phyloP scores from a whole-genome alignment of 2,888 invertebrate species.

The Diaprepes abbreviatus region DNA sequence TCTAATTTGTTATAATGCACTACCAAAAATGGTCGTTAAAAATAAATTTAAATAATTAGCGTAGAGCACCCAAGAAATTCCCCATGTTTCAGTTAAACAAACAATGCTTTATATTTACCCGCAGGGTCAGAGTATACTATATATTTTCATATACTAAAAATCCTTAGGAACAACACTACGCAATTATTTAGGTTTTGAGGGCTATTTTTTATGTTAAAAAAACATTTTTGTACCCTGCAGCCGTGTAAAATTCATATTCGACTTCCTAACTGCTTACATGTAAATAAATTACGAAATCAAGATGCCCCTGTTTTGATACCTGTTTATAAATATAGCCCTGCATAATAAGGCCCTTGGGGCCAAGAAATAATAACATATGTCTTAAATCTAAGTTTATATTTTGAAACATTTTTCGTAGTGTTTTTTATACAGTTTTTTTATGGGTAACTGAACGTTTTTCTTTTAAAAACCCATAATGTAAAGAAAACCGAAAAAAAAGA shows the following conservation, averaged over 20 bases:
- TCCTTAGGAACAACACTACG: conserved; percentile 2
- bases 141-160: conserved; percentile 1
- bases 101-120: conserved; percentile 11
- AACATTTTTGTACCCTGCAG: conserved; percentile 19
- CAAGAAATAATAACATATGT: background rate
- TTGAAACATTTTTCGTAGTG: no score
- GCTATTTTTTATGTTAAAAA: background rate
- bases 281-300: conserved; percentile 12
- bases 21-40: background rate
- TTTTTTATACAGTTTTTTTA: no score
- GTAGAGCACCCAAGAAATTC: background rate
- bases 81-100: conserved; percentile 20
- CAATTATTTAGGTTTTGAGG: conserved; percentile 8
- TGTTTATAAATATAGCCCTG: conserved; percentile 21
- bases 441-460: no score
- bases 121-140: background rate
- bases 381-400: no score
- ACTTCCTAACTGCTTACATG: conserved; percentile 5
- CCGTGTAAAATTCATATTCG: conserved; percentile 13
- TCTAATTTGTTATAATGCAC: background rate
- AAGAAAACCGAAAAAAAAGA: no score
- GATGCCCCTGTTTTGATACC: conserved; percentile 29
- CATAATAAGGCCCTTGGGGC: background rate
- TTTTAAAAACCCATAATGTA: no score
- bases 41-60: conserved; percentile 2